Conservation (phyloP, 2,888 invertebrate species). For the Caenorhabditis macrosperma region DNA sequence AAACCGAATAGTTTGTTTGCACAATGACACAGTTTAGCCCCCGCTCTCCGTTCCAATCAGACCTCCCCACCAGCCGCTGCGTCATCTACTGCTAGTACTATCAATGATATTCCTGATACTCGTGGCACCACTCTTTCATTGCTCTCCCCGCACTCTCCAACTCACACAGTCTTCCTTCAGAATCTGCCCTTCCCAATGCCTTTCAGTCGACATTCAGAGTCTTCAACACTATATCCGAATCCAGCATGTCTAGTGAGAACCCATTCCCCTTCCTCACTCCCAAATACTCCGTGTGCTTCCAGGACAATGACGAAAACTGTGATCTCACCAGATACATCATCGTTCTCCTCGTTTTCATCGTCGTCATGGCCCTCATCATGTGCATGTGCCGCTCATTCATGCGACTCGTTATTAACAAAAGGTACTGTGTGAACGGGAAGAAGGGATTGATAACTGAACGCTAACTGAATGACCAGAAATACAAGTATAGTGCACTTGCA, state of each 20-base stretch:
- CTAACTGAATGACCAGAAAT: too few species aligned
- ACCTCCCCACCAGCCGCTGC: conserved; percentile 14
- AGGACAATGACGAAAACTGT: conserved; percentile 42
- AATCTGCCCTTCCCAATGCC: conserved; percentile 36
- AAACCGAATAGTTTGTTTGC: conserved; percentile 35
- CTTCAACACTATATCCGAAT: conserved; percentile 1
- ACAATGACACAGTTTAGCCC: conserved; percentile 47
- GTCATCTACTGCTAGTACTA: conserved; percentile 10
- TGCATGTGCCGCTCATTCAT: conserved; percentile 19
- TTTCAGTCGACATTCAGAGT: background rate
- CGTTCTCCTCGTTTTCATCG: conserved; percentile 24
- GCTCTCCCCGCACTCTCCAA: background rate
- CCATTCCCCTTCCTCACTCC: background rate
- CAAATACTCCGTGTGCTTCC: background rate
- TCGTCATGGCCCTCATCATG: conserved; percentile 31
- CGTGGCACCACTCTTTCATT: background rate
- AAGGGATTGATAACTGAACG: too few species aligned
- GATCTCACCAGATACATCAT: conserved; percentile 32
- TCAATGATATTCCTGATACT: background rate
- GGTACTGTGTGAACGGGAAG: background rate
- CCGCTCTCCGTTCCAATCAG: conserved; percentile 13
- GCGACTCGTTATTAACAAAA: conserved; percentile 24
- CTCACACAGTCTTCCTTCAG: conserved; percentile 11
- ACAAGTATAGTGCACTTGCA: too few species aligned
- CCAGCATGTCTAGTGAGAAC: conserved; percentile 28